Evolutionary conservation across 2,888 invertebrate genomes (phyloP).

Genomic region (Drosophila birchii): DNA sequence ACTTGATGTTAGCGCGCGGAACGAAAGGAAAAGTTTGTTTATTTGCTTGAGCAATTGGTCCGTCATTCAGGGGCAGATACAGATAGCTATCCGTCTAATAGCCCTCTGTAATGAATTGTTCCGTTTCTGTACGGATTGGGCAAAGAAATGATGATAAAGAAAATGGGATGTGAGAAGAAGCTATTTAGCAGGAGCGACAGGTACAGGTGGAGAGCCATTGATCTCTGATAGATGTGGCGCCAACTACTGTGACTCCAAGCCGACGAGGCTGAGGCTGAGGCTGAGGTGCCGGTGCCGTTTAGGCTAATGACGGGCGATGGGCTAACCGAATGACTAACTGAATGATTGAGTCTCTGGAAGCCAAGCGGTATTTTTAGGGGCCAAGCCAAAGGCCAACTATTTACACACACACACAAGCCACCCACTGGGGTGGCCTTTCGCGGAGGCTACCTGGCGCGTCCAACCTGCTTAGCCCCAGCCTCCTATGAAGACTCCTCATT

Average conservation of each 20-base stretch:
- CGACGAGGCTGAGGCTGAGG: constrained; percentile 1
- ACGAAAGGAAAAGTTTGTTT: constrained; percentile 64
- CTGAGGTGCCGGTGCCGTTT: constrained; percentile 72
- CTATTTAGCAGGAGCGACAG: constrained; percentile 18
- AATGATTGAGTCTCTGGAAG: constrained; percentile 50
- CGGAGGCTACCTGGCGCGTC: constrained; percentile 73
- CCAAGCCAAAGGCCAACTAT: constrained; percentile 75
- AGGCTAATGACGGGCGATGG: constrained; percentile 64
- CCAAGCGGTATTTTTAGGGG: constrained; percentile 76
- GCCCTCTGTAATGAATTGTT: constrained; percentile 71
- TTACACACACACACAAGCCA: constrained; percentile 77
- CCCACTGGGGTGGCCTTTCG: constrained; percentile 75
- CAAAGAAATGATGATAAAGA: constrained; percentile 1
- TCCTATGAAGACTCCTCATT: constrained; percentile 49
- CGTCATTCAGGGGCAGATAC: constrained; percentile 65
- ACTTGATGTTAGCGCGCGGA: constrained; percentile 37
- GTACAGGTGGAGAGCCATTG: constrained; percentile 13
- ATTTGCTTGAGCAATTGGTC: constrained; percentile 78
- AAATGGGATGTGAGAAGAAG: neutral
- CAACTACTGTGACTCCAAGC: constrained; percentile 58
- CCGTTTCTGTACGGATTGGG: constrained; percentile 50
- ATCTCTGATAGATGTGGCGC: constrained; percentile 75
- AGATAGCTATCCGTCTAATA: constrained; percentile 64
- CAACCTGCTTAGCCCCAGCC: constrained; percentile 31
- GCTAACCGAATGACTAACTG: constrained; percentile 43